Evolutionary conservation across 1,140 invertebrate species (phyloP).

Genomic region (Drosophila hydei): DNA sequence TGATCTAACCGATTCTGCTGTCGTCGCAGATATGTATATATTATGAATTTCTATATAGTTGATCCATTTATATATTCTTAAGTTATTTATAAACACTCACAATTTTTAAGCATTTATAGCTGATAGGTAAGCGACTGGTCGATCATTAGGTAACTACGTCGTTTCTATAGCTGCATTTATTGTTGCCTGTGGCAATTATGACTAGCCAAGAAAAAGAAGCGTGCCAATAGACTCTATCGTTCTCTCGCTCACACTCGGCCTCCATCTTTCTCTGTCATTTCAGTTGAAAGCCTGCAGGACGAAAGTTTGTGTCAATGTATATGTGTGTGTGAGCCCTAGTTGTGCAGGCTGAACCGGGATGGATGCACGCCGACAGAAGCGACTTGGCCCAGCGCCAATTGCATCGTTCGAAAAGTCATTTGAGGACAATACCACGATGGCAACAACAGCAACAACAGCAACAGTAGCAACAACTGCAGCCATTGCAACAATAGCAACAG

Average conservation of each 20-base stretch:
- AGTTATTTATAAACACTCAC: too few relatives aligned
- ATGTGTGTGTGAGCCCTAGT: constrained; percentile 29
- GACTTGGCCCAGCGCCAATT: constrained; percentile 95
- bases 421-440: constrained; percentile 86
- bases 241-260: background rate
- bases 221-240: constrained; percentile 52
- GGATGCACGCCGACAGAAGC: constrained; percentile 86
- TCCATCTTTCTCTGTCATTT: constrained; percentile 15
- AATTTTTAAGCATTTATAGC: background rate
- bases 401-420: constrained; percentile 96
- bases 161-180: constrained; percentile 37
- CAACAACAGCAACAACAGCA: too few relatives aligned
- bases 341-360: constrained; percentile 53
- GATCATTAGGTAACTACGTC: background rate
- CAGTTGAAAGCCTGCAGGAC: constrained; percentile 44
- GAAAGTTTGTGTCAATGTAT: constrained; percentile 12
- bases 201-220: constrained; percentile 51
- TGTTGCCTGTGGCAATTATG: constrained; percentile 66
- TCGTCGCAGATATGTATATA: too few relatives aligned
- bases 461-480: constrained; percentile 35
- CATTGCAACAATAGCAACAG: constrained; percentile 27
- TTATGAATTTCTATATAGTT: too few relatives aligned
- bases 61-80: too few relatives aligned
- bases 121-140: background rate
- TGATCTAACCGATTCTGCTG: too few relatives aligned